These are phyloP conservation scores for Leucosticte australis DNA, from an alignment of 2,113 vertebrate genomes.

Conservation along the genomic window DNA sequence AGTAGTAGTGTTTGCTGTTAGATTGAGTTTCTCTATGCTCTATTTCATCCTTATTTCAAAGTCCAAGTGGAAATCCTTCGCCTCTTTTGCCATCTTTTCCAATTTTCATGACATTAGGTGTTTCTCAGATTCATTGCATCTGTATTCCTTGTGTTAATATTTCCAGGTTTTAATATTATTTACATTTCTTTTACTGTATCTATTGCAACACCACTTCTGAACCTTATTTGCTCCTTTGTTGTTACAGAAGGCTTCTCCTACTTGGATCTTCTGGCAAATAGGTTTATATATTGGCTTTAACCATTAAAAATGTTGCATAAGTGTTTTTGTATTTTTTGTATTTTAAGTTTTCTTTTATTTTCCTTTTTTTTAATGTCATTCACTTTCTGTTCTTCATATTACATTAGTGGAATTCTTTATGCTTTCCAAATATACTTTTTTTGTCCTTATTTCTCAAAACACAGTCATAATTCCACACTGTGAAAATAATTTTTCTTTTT, in stretches of 20 bases:
- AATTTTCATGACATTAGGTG: not conserved
- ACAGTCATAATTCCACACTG: not conserved
- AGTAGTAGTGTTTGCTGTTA: not conserved
- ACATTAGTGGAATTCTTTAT: not conserved
- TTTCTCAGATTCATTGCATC: not conserved
- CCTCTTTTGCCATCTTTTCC: not conserved
- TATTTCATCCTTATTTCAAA: not conserved
- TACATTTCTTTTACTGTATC: not conserved
- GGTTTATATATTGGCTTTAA: not conserved
- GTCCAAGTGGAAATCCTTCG: not conserved
- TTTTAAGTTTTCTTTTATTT: not conserved
- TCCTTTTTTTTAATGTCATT: not conserved
- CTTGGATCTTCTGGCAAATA: not conserved
- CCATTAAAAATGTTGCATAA: not conserved
- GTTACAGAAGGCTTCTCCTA: not conserved
- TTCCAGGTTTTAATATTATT: constrained; percentile 63
- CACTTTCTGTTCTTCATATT: not conserved
- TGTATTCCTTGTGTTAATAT: not conserved
- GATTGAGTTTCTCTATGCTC: not conserved
- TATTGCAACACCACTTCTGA: not conserved
- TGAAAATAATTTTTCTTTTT: not conserved
- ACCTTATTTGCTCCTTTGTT: not conserved
- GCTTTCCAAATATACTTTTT: not conserved
- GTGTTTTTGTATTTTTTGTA: not conserved
- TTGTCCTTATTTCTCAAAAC: not conserved